Percentiles rank a stretch among this genome's conserved stretches.
phyloP scores from a whole-genome alignment of 1,140 invertebrate genomes.

The Cylas formicarius region DNA sequence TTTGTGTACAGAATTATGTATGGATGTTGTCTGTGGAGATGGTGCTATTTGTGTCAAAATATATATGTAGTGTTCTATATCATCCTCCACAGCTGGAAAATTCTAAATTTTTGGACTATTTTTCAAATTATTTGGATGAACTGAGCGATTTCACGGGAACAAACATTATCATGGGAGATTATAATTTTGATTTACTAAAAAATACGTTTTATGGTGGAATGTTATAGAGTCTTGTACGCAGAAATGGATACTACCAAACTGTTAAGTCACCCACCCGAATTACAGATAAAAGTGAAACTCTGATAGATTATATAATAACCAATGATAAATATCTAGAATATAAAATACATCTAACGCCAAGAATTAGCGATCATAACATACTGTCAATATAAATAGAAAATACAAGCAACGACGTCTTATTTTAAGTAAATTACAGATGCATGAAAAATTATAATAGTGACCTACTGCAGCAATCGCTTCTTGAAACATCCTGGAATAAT shows the following conservation, averaged over 20 bases:
- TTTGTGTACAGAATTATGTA: background rate
- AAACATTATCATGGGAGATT: slow-evolving; percentile 2
- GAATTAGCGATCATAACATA: slow-evolving; percentile 1
- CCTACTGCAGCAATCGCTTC: too few species aligned
- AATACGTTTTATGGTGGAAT: slow-evolving; percentile 1
- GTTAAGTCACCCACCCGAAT: slow-evolving; percentile 3
- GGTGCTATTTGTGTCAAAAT: background rate
- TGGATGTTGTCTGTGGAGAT: slow-evolving; percentile 2
- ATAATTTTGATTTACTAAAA: slow-evolving; percentile 12
- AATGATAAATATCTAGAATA: background rate
- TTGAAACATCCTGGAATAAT: too few species aligned
- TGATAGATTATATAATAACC: slow-evolving; percentile 4
- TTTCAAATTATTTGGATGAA: slow-evolving; percentile 1
- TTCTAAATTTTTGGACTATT: background rate
- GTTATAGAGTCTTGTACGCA: background rate
- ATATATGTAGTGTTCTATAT: slow-evolving; percentile 3
- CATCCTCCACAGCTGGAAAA: slow-evolving; percentile 2
- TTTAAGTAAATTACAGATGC: too few species aligned
- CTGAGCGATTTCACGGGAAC: slow-evolving; percentile 4
- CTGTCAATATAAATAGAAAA: background rate
- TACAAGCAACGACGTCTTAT: too few species aligned
- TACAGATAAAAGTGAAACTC: slow-evolving; percentile 2
- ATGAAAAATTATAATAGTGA: too few species aligned
- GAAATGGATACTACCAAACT: slow-evolving; percentile 6
- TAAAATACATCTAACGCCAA: slow-evolving; percentile 1